Evolutionary conservation across 2,113 vertebrate genomes (phyloP).

Genomic region (Athene noctua): DNA sequence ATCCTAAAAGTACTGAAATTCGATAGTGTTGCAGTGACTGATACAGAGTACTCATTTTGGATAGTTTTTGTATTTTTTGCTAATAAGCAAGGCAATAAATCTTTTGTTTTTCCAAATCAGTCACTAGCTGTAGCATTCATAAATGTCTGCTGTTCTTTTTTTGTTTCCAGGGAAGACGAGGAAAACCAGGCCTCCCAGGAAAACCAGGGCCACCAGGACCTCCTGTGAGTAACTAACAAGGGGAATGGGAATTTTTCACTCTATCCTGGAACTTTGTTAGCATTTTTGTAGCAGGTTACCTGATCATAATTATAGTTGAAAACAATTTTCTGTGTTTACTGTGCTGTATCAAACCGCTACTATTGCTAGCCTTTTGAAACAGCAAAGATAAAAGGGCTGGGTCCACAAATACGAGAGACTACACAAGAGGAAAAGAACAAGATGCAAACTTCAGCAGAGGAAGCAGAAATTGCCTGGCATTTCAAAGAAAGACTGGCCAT

Average conservation of each 20-base stretch:
- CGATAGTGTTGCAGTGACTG: not conserved
- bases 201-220: slow-evolving; percentile 77
- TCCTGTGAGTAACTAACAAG: slow-evolving; percentile 69
- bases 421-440: not conserved
- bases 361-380: not conserved
- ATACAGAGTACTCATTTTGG: not conserved
- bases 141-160: not conserved
- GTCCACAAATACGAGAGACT: not conserved
- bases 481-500: slow-evolving; percentile 54
- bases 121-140: not conserved
- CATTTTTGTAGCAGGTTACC: not conserved
- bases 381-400: not conserved
- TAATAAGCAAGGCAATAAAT: not conserved
- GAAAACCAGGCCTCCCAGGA: slow-evolving; percentile 78
- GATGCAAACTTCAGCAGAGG: not conserved
- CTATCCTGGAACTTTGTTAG: not conserved
- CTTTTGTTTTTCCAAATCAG: not conserved
- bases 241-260: not conserved
- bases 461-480: slow-evolving; percentile 28
- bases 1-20: not conserved
- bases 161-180: slow-evolving; percentile 77
- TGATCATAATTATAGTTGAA: not conserved
- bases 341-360: not conserved
- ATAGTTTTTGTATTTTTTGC: not conserved
- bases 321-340: not conserved